Conservation (phyloP, 2,113 vertebrate species). For the Turnix velox region DNA sequence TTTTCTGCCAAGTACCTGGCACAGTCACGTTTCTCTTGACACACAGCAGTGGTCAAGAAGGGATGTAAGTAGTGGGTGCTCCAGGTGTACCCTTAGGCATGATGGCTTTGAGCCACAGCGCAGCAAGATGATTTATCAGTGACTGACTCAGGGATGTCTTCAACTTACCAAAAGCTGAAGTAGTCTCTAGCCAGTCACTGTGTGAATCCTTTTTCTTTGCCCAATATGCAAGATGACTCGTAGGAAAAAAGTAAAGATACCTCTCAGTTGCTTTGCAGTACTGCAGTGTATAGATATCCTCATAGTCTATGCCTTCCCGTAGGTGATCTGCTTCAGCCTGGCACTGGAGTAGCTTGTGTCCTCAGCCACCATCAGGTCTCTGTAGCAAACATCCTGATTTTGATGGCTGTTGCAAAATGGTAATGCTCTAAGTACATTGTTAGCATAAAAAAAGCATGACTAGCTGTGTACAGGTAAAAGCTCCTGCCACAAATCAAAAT, state of each 20-base stretch:
- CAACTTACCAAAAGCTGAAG: neutral
- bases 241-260: neutral
- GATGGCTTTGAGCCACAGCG: neutral
- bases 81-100: rapidly evolving
- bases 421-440: neutral
- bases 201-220: neutral
- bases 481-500: neutral
- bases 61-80: neutral
- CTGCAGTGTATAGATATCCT: rapidly evolving
- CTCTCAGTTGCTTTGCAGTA: neutral
- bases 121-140: neutral
- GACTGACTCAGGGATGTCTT: neutral
- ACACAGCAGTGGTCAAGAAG: neutral
- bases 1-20: neutral
- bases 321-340: neutral
- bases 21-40: rapidly evolving
- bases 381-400: neutral
- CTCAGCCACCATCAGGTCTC: neutral
- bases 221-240: neutral
- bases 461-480: neutral
- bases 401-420: neutral
- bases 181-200: rapidly evolving
- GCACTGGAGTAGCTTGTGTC: neutral
- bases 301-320: neutral
- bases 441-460: neutral